A percentile compares a stretch with the other conserved stretches of the same genome.
These are phyloP conservation scores for Iguana delicatissima DNA, from an alignment of 2,797 vertebrate genomes.

Conservation along the genomic window DNA sequence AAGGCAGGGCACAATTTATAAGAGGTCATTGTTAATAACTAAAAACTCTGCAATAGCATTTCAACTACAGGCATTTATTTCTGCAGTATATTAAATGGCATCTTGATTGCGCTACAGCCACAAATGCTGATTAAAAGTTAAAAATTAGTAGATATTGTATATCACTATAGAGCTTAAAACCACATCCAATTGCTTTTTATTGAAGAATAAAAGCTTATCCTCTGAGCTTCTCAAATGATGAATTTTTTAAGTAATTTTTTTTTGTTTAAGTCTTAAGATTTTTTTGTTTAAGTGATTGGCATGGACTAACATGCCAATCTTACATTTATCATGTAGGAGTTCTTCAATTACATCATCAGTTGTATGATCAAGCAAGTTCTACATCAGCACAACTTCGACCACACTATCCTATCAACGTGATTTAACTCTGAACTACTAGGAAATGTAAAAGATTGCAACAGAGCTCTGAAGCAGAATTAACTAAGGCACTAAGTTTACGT, in stretches of 20 bases:
- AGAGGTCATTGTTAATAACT: conserved; percentile 55
- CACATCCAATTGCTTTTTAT: background rate
- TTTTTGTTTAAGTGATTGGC: conserved; percentile 1
- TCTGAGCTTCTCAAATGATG: conserved; percentile 9
- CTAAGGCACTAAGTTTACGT: no score
- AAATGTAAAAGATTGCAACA: background rate
- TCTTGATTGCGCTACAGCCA: conserved; percentile 16
- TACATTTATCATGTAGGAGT: background rate
- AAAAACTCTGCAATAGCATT: conserved; percentile 53
- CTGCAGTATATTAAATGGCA: conserved; percentile 36
- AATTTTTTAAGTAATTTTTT: background rate
- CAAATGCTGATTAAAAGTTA: conserved; percentile 49
- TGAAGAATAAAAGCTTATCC: background rate
- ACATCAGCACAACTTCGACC: background rate
- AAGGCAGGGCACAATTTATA: conserved; percentile 43
- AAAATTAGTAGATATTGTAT: conserved; percentile 4
- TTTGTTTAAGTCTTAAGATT: background rate
- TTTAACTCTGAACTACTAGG: no score
- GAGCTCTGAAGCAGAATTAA: background rate
- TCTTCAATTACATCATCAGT: conserved; percentile 11
- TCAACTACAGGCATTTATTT: conserved; percentile 50
- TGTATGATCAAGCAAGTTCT: background rate
- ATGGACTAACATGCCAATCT: background rate
- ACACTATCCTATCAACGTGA: background rate
- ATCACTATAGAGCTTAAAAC: background rate